A percentile compares a stretch with the other conserved stretches of the same genome.
phyloP scores from a whole-genome alignment of 2,888 invertebrate species.

The Caenorhabditis sp. region DNA sequence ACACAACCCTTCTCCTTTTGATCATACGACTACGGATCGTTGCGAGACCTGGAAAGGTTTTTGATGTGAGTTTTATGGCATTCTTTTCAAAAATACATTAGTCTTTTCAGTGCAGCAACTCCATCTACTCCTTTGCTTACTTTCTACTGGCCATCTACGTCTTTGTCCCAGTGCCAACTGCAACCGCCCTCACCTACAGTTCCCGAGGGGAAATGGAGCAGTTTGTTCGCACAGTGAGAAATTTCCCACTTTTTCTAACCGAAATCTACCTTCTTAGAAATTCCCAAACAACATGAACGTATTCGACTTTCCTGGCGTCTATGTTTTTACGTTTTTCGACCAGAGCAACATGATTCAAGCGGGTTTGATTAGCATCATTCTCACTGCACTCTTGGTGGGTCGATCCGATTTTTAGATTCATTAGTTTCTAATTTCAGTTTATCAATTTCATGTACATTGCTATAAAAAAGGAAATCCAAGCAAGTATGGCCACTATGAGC shows the following conservation, averaged over 20 bases:
- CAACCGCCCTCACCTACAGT: too few relatives aligned
- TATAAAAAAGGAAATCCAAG: slow-evolving; percentile 7
- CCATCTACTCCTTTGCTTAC: neutral
- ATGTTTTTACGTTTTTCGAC: slow-evolving; percentile 15
- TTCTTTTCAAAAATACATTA: neutral
- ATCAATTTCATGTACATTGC: neutral
- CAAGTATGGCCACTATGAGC: neutral
- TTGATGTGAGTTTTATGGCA: slow-evolving; percentile 19
- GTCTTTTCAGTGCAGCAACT: slow-evolving; percentile 12
- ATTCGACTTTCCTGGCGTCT: slow-evolving; percentile 6
- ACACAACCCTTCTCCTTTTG: neutral
- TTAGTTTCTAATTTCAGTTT: slow-evolving; percentile 9
- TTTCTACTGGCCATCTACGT: neutral
- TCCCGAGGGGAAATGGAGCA: slow-evolving; percentile 7
- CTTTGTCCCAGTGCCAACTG: neutral
- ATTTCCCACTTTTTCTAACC: neutral
- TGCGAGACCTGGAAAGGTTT: slow-evolving; percentile 11
- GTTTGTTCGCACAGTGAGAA: slow-evolving; percentile 3
- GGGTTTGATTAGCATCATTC: neutral
- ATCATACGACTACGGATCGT: neutral
- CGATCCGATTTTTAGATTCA: neutral
- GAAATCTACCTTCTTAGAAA: neutral
- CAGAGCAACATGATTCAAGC: too few relatives aligned
- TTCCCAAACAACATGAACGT: slow-evolving; percentile 24
- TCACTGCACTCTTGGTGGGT: neutral